Conservation (phyloP, 2,113 vertebrate species). For the Chunga burmeisteri region DNA sequence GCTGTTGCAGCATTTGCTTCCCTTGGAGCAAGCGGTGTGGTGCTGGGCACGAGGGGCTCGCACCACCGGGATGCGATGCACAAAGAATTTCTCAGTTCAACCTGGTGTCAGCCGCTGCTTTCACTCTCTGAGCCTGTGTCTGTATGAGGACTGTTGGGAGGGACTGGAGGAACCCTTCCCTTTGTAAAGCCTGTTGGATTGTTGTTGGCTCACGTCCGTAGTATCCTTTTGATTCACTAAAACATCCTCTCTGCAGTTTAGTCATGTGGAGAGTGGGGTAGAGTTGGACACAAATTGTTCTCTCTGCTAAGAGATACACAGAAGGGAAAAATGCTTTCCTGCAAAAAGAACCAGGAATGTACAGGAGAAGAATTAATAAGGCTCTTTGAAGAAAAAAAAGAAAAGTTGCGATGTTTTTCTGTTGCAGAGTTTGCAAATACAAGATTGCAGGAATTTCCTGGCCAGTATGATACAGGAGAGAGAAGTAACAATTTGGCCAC, state of each 20-base stretch:
- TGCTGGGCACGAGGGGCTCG: background rate
- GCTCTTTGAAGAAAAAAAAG: background rate
- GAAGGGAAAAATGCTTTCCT: background rate
- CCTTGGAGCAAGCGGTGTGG: rapidly evolving
- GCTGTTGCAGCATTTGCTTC: background rate
- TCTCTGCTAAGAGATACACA: background rate
- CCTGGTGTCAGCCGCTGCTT: background rate
- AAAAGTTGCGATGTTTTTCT: background rate
- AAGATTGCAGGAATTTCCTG: background rate
- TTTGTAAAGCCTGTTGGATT: background rate
- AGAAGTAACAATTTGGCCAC: background rate
- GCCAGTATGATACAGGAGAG: background rate
- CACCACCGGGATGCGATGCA: rapidly evolving
- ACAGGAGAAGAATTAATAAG: background rate
- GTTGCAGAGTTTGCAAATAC: background rate
- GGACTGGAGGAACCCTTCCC: background rate
- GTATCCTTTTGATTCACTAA: background rate
- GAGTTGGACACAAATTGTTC: conserved; percentile 22
- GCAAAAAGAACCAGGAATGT: background rate
- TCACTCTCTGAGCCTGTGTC: background rate
- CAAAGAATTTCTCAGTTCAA: background rate
- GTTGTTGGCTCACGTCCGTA: rapidly evolving
- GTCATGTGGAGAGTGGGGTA: background rate
- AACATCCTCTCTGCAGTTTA: background rate
- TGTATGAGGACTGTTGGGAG: background rate